Evolutionary conservation across 2,797 vertebrate genomes (phyloP).

Genomic region (Heterohyrax brucei): DNA sequence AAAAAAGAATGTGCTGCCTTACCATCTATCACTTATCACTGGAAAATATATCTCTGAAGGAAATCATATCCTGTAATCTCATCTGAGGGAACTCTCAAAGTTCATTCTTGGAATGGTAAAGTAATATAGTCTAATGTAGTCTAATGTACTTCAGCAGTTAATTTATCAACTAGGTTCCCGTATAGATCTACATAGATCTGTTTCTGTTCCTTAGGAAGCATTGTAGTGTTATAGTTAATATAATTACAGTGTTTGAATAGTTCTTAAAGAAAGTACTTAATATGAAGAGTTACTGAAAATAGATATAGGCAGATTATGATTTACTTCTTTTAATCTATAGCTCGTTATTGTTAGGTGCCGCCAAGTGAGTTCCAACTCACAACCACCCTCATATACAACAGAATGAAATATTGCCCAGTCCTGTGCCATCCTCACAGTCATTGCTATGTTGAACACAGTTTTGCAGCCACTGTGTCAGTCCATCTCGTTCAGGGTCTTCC

Average conservation of each 20-base stretch:
- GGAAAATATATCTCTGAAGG: constrained; percentile 51
- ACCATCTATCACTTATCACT: background rate
- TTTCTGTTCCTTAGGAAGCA: background rate
- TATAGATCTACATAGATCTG: background rate
- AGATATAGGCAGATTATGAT: background rate
- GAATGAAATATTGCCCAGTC: no score
- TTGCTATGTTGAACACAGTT: no score
- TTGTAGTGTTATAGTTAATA: background rate
- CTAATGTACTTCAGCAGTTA: constrained; percentile 26
- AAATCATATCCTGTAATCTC: constrained; percentile 28
- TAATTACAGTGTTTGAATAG: background rate
- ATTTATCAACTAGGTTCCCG: background rate
- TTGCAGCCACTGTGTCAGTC: no score
- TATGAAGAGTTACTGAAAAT: constrained; percentile 49
- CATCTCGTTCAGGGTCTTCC: no score
- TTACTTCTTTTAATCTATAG: background rate
- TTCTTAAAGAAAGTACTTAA: constrained; percentile 32
- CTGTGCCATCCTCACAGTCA: no score
- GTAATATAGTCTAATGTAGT: background rate
- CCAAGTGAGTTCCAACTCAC: no score
- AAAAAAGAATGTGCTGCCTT: constrained; percentile 11
- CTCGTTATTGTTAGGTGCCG: no score
- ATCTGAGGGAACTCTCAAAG: constrained; percentile 1
- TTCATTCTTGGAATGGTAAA: constrained; percentile 28
- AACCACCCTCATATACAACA: no score